Conservation (phyloP, 2,797 vertebrate species). For the Rhinoraja longicauda region DNA sequence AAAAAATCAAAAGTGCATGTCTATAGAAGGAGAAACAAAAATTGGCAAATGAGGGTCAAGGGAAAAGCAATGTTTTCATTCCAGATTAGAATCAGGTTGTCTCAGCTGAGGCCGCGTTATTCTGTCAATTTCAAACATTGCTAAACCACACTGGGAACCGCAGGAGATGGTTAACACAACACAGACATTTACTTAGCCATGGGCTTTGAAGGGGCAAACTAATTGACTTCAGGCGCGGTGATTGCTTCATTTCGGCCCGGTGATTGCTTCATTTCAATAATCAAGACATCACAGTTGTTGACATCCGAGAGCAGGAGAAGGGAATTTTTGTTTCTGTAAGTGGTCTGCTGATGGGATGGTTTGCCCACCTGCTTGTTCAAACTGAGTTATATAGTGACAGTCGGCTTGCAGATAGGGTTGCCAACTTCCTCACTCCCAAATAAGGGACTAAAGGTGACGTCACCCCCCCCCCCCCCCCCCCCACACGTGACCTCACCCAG, state of each 20-base stretch:
- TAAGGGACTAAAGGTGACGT: no score
- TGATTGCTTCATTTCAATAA: background rate
- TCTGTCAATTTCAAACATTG: background rate
- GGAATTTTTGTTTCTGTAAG: background rate
- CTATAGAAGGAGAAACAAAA: background rate
- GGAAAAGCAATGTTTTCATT: background rate
- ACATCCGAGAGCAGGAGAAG: background rate
- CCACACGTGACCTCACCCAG: no score
- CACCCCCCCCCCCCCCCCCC: no score
- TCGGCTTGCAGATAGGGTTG: no score
- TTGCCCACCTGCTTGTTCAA: no score
- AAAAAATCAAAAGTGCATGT: no score
- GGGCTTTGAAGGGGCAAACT: background rate
- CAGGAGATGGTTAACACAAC: background rate
- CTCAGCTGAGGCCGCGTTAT: background rate
- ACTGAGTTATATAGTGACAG: no score
- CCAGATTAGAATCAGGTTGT: background rate
- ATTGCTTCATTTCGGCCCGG: no score
- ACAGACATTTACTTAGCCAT: background rate
- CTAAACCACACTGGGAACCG: background rate
- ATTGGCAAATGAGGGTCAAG: background rate
- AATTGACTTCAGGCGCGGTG: background rate
- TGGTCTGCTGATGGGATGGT: no score
- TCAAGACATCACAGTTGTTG: background rate
- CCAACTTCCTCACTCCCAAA: no score